Conservation (phyloP, 2,888 invertebrate species). For the Furcula furcula region DNA sequence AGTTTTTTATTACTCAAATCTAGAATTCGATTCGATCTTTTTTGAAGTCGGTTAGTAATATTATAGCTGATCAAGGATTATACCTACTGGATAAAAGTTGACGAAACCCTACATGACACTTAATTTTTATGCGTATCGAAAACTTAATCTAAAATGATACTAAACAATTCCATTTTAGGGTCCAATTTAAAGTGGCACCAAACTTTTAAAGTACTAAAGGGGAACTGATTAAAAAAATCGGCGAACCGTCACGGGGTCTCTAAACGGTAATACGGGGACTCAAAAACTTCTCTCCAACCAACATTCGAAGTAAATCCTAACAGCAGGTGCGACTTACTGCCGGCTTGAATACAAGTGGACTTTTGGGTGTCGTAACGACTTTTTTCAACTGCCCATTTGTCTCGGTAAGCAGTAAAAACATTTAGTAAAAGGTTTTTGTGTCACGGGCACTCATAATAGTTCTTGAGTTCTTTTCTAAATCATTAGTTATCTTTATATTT, state of each 20-base stretch:
- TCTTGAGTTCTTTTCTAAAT: too few species aligned
- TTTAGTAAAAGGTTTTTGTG: not conserved
- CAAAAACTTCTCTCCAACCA: conserved; percentile 1
- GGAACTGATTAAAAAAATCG: not conserved
- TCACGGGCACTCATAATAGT: not conserved
- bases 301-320: conserved; percentile 5
- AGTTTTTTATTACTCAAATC: too few species aligned
- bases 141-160: not conserved
- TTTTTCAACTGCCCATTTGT: conserved; percentile 2
- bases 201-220: not conserved
- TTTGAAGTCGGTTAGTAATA: too few species aligned
- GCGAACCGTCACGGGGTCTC: not conserved
- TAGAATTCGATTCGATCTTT: too few species aligned
- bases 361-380: conserved; percentile 5
- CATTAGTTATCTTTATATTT: too few species aligned
- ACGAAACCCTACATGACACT: too few species aligned
- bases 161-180: not conserved
- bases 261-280: conserved; percentile 3
- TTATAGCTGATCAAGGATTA: too few species aligned
- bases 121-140: not conserved
- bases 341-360: conserved; percentile 5
- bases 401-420: not conserved
- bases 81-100: too few species aligned
- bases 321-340: conserved; percentile 6
- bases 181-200: not conserved